These are phyloP conservation scores for Eulemur mongoz DNA, from an alignment of 2,797 vertebrate species.

Conservation along the genomic window DNA sequence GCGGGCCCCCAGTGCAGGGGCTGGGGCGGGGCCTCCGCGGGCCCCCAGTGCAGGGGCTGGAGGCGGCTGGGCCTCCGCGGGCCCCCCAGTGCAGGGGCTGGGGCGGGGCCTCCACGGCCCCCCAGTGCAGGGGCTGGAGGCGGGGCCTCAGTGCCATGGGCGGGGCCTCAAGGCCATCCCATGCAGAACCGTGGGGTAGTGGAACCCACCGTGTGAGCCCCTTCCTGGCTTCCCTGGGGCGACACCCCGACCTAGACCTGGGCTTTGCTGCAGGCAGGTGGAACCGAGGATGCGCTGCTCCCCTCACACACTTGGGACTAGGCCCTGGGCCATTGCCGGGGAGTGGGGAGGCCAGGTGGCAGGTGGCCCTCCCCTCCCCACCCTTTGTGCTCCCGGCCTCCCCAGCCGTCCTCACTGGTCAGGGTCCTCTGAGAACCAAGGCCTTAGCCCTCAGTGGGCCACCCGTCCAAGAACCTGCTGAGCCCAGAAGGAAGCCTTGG, in stretches of 20 bases:
- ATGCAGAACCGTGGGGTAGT: too few species aligned
- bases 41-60: background rate
- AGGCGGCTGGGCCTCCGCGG: background rate
- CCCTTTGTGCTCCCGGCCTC: background rate
- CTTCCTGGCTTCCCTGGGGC: background rate
- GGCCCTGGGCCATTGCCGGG: background rate
- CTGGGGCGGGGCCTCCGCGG: background rate
- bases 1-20: background rate
- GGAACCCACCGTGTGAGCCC: fast-evolving
- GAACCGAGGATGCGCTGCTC: background rate
- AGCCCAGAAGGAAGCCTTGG: background rate
- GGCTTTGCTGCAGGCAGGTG: background rate
- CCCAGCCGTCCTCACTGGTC: background rate
- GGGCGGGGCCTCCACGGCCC: background rate
- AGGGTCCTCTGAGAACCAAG: background rate
- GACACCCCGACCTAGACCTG: background rate
- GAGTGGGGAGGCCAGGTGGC: too few species aligned
- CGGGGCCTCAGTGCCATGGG: background rate
- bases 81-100: background rate
- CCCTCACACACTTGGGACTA: background rate
- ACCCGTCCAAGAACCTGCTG: background rate
- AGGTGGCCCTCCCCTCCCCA: background rate
- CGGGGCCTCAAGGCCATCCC: fast-evolving
- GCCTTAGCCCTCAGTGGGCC: background rate
- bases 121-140: background rate